These are phyloP conservation scores for Drosophila azteca DNA, from an alignment of 1,140 invertebrate species.

Conservation along the genomic window DNA sequence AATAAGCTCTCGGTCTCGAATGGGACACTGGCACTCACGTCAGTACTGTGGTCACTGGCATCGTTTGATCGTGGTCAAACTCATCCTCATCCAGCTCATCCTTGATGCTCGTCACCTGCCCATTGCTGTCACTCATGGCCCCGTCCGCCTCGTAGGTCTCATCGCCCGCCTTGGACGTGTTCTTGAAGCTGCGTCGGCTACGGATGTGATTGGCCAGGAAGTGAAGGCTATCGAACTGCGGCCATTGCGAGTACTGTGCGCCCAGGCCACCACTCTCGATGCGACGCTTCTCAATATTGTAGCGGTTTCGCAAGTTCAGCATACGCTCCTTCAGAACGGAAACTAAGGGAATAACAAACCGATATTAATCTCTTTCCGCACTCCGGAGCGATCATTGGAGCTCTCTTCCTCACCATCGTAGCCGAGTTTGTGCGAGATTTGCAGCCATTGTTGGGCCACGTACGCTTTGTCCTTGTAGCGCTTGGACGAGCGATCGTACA, in stretches of 20 bases:
- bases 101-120: conserved; percentile 43
- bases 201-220: conserved; percentile 81
- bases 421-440: conserved; percentile 79
- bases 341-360: neutral
- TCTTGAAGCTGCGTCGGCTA: conserved; percentile 75
- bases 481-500: conserved; percentile 75
- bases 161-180: conserved; percentile 41
- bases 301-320: conserved; percentile 80
- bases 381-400: neutral
- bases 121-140: conserved; percentile 55
- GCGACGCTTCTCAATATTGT: conserved; percentile 82
- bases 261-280: conserved; percentile 55
- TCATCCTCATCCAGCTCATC: conserved; percentile 59
- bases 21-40: conserved; percentile 37
- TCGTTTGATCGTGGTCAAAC: conserved; percentile 58
- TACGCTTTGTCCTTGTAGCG: conserved; percentile 77
- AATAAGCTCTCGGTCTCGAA: neutral
- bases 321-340: conserved; percentile 77
- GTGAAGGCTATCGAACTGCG: conserved; percentile 75
- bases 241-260: conserved; percentile 70
- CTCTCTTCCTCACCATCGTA: conserved; percentile 69
- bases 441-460: conserved; percentile 68
- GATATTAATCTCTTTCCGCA: neutral
- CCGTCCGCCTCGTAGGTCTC: conserved; percentile 57
- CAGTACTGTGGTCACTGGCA: conserved; percentile 69